Evolutionary conservation across 2,113 vertebrate species (phyloP).

Genomic region (Malurus elegans): DNA sequence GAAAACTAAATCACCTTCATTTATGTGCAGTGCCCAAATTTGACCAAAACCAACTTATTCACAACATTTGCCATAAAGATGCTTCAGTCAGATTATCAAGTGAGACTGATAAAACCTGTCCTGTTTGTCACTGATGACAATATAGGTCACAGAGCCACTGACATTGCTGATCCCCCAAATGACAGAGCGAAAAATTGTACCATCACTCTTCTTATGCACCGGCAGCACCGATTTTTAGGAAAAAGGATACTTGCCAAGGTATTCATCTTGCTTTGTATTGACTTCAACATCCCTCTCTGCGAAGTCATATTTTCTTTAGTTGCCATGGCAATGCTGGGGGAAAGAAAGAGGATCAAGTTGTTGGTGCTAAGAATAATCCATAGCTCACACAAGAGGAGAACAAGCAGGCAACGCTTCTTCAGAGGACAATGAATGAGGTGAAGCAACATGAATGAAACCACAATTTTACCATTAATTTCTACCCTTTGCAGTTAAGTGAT

Average conservation of each 20-base stretch:
- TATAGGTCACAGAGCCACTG: background rate
- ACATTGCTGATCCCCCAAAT: background rate
- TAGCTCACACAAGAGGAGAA: conserved; percentile 29
- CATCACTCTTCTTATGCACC: background rate
- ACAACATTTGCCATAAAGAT: background rate
- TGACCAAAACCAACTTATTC: background rate
- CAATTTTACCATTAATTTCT: background rate
- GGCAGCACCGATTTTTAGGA: background rate
- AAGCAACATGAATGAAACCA: conserved; percentile 8
- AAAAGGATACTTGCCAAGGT: conserved; percentile 99
- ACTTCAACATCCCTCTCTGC: conserved; percentile 92
- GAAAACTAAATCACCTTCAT: background rate
- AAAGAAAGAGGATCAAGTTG: conserved; percentile 19
- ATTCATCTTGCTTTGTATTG: conserved; percentile 97
- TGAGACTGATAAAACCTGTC: background rate
- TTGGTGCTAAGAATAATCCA: conserved; percentile 47
- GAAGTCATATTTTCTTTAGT: conserved; percentile 99
- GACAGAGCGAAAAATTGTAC: background rate
- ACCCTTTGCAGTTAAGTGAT: background rate
- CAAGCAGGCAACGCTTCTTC: background rate
- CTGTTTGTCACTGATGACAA: background rate
- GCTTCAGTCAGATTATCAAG: background rate
- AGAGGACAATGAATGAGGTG: conserved; percentile 31
- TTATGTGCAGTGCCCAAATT: background rate
- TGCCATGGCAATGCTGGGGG: conserved; percentile 94